Evolutionary conservation across 1,140 invertebrate species (phyloP), one percentile per base, ranked within the genome.

Genomic region (Amyelois transitella): DNA sequence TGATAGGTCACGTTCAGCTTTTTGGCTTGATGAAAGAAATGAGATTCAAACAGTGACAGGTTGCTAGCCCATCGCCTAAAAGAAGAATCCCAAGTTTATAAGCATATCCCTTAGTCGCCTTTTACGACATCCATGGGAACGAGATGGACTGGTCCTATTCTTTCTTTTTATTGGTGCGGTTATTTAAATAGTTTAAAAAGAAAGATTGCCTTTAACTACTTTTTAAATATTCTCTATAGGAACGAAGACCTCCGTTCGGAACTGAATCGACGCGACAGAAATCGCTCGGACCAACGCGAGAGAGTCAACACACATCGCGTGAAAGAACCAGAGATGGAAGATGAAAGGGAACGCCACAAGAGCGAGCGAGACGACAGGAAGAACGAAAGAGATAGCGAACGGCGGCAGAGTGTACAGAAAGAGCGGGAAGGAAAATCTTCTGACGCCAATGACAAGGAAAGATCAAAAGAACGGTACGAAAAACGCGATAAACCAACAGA

Each of bases 271-370:
- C 14, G 47, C 6, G 50, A 58, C 12, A 21, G 52, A 6, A 53
- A 58, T n/a, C 14, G 20, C 10, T 50, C 52, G 2, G 53, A 65
- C 18, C 51, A 28, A 12, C 25, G 28, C 14, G 55, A 58, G 2
- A 54, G 22, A 44, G 61, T 58, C 3, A 50, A 57, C 2, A 56
- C 21, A 8, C 43, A 43, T 14, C 55, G 45, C 12, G 60, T 52
- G 19, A 51, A 60, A 58, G 6, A 52, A 21, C 19, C 43, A 17
- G 55, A 58, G 5, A 56, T 18, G 20, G 59, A 57, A 7, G 54
- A 59, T 6, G 59, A 43, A 25, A 43, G 54, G 6, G 61, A 58
- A 44, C 54, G 24, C 8, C n/a, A 38, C 17, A 38, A 18, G 22
- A 38, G 38, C 3, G 54, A 55, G 18, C 21, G 22, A 2, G 51